Evolutionary conservation across 2,888 invertebrate genomes (phyloP).

Genomic region (Folsomia candida): DNA sequence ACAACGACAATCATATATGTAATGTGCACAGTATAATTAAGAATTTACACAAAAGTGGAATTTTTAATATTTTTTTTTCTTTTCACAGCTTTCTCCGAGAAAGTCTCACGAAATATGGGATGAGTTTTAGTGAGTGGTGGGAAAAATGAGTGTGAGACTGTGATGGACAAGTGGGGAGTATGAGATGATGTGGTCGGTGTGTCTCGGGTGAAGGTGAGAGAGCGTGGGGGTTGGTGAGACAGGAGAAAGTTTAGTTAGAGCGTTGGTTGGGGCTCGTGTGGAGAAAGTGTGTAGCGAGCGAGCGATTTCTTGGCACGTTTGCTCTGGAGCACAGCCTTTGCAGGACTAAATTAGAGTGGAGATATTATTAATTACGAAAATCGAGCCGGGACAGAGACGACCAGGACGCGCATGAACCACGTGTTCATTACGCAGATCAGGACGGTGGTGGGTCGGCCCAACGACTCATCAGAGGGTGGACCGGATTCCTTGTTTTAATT

Average conservation of each 20-base stretch:
- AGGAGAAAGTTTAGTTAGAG: neutral
- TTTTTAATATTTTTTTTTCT: no score
- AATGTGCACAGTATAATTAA: no score
- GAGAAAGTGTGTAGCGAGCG: conserved; percentile 6
- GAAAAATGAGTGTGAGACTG: neutral
- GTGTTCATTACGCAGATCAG: conserved; percentile 46
- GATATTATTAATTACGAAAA: conserved; percentile 49
- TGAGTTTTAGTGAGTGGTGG: neutral
- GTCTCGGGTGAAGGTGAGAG: neutral
- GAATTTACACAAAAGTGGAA: no score
- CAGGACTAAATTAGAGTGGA: conserved; percentile 47
- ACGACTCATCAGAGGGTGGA: conserved; percentile 44
- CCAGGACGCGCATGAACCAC: conserved; percentile 51
- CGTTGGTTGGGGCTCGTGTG: neutral
- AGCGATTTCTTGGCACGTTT: conserved; percentile 37
- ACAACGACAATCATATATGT: no score
- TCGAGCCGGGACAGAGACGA: conserved; percentile 42
- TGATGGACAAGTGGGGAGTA: neutral
- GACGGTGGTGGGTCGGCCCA: neutral
- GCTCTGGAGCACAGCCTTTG: conserved; percentile 40
- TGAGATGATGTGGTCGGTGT: neutral
- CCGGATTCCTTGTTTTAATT: conserved; percentile 49
- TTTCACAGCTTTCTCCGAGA: no score
- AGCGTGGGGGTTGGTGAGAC: neutral
- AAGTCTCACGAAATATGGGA: no score